Base-by-base conservation (phyloP, 1,140 invertebrate genomes). In the Chionoecetes opilio region DNA sequence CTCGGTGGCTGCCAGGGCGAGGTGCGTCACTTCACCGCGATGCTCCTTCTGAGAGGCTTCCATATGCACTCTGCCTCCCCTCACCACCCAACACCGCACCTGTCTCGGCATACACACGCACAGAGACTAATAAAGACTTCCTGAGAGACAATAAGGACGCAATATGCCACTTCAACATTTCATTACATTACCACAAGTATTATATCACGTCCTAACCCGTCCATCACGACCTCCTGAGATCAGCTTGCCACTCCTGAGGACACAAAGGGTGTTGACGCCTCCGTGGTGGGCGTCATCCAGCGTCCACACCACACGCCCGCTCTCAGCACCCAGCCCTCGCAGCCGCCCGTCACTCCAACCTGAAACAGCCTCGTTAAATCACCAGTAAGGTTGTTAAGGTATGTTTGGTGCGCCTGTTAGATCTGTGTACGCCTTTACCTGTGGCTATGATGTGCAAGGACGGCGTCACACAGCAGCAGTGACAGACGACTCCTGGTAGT, bases 271-370 rank as follows among this genome's bases (percentile, higher is more conserved):
- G 63, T 95, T 95, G 26, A 95, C 95, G 14, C 95, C 88, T 5
- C 32, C 82, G 29, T 95, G 87, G 53, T 95, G 95, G 75, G 95
- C 95, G 34, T 95, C 95, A 37, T 95, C 95, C 31, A 95, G 82
- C 34, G 38, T 46, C 95, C 95, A 95, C 88, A 93, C 82, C 53
- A 95, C 91, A 84, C 86, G 91, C 31, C 95, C 95, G 46, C 86
- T 93, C 82, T 95, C 95, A 29, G 95, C 95, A 2, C 95, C 95
- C 37, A 95, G 86, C 21, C 95, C 95, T 11, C 95, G 85, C 21
- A 95, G 86, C 38, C 95, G 95, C 21, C 95, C 95, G 37, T 95
- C 95, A 90, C 91, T 95, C 95, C 95, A 95, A 3, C 95, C 95
- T 95, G 63, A 85, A 85, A 84, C 8, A 41, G 17, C 3, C 41